phyloP scores from a whole-genome alignment of 2,113 vertebrate species.

The Microcebus griseorufus region DNA sequence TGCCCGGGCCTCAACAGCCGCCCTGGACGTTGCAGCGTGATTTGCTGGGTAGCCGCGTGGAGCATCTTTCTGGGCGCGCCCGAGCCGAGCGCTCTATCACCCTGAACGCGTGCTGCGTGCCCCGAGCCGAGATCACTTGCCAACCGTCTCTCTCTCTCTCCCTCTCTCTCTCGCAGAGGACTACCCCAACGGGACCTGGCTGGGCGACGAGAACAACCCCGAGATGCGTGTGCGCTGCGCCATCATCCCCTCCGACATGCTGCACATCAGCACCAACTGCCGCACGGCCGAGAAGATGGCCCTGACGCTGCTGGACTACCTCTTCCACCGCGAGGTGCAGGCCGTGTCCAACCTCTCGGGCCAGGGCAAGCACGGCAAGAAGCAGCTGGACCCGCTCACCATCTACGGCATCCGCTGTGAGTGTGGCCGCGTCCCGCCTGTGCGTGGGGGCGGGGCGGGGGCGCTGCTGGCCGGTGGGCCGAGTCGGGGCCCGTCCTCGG shows the following conservation, averaged over 20 bases:
- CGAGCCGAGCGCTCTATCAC: not conserved
- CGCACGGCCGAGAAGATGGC: constrained; percentile 99
- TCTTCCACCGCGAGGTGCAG: constrained; percentile 97
- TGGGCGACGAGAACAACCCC: constrained; percentile 95
- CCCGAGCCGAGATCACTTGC: not conserved
- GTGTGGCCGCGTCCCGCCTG: constrained; percentile 59
- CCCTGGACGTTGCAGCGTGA: accelerated
- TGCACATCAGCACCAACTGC: constrained; percentile 97
- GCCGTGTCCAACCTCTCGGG: constrained; percentile 98
- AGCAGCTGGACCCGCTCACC: constrained; percentile 98
- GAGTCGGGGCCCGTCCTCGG: accelerated
- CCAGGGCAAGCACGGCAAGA: constrained; percentile 98
- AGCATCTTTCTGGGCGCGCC: not conserved
- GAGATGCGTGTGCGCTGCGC: constrained; percentile 97
- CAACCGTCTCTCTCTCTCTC: not conserved
- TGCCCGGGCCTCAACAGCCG: not conserved
- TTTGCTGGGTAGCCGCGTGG: accelerated
- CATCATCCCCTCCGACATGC: constrained; percentile 95
- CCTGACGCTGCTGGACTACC: constrained; percentile 95
- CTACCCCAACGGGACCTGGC: constrained; percentile 95
- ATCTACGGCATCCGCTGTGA: constrained; percentile 99
- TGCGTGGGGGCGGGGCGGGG: too few relatives aligned
- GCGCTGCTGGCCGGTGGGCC: not conserved
- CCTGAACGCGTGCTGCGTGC: not conserved
- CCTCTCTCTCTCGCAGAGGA: constrained; percentile 87